These are phyloP conservation scores for Cosmopolites sordidus DNA, from an alignment of 2,888 invertebrate genomes.

Conservation along the genomic window DNA sequence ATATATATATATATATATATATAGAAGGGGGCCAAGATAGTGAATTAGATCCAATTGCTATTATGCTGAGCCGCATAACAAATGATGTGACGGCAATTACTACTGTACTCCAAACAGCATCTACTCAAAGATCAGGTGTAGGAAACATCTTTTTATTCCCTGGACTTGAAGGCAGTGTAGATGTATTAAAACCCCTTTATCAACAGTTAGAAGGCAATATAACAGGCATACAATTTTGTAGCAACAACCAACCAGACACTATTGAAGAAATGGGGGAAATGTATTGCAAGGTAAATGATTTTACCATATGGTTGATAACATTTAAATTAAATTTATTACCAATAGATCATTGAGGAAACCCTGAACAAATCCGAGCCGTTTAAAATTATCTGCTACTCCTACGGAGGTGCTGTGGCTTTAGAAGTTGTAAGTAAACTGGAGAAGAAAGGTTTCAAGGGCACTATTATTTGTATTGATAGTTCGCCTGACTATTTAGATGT, in stretches of 20 bases:
- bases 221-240: conserved; percentile 54
- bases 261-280: conserved; percentile 53
- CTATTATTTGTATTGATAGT: conserved; percentile 77
- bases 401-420: conserved; percentile 72
- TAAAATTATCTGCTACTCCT: conserved; percentile 85
- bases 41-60: no score
- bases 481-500: conserved; percentile 62
- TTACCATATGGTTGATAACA: no score
- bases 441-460: conserved; percentile 58
- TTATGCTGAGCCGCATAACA: no score
- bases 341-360: conserved; percentile 57
- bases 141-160: conserved; percentile 55
- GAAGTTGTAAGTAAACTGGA: conserved; percentile 73
- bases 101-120: no score
- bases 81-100: no score
- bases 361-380: conserved; percentile 58
- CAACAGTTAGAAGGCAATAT: conserved; percentile 51
- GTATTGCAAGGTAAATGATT: conserved; percentile 51
- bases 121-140: neutral
- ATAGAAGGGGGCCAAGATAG: no score
- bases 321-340: conserved; percentile 5
- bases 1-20: no score
- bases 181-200: conserved; percentile 53
- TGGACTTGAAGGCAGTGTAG: conserved; percentile 63
- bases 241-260: conserved; percentile 48